These are phyloP conservation scores for Marmota flaviventris DNA, from an alignment of 2,113 vertebrate genomes.

Conservation along the genomic window DNA sequence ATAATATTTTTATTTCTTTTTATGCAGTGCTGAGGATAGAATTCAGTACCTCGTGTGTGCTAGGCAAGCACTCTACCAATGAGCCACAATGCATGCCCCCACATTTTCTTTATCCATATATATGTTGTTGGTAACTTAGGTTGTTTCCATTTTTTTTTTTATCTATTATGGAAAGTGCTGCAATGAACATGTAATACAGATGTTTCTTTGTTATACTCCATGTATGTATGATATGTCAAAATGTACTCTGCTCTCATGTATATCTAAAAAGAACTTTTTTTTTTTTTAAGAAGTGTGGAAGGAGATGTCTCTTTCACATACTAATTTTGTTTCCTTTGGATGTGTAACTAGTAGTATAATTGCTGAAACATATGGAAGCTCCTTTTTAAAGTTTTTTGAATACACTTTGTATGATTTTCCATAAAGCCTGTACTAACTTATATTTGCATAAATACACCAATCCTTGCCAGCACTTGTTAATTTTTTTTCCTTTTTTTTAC, in stretches of 20 bases:
- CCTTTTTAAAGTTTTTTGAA: background rate
- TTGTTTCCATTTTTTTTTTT: background rate
- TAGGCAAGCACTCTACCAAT: too few species aligned
- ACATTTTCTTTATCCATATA: background rate
- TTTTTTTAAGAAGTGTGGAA: too few species aligned
- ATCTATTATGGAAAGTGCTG: background rate
- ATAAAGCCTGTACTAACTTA: background rate
- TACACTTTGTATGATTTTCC: background rate
- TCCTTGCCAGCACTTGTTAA: background rate
- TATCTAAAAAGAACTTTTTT: too few species aligned
- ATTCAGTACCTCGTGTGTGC: too few species aligned
- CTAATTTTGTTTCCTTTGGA: background rate
- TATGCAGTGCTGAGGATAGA: too few species aligned
- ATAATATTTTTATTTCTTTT: too few species aligned
- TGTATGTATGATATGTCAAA: too few species aligned
- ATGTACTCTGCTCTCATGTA: too few species aligned
- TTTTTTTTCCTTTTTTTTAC: too few species aligned
- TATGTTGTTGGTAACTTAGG: background rate
- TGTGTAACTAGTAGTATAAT: background rate
- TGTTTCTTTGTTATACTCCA: background rate
- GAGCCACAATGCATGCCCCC: too few species aligned
- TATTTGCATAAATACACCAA: too few species aligned
- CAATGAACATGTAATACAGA: background rate
- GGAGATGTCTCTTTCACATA: too few species aligned
- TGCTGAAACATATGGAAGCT: background rate